Evolutionary conservation across 2,113 vertebrate species (phyloP).

Genomic region (Leucosticte australis): DNA sequence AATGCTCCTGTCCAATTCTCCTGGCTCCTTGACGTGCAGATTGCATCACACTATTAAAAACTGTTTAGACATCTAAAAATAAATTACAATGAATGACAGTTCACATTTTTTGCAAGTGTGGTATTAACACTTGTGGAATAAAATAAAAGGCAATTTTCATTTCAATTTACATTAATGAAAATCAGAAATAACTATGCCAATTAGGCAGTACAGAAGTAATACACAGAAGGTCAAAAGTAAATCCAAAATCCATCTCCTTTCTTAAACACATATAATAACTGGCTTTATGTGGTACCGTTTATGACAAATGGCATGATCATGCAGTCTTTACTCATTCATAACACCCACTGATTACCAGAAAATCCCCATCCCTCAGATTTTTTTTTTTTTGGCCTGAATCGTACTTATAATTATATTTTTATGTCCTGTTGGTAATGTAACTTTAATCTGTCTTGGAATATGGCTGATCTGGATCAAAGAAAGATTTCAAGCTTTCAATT

Average conservation of each 20-base stretch:
- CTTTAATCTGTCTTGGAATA: slow-evolving; percentile 15
- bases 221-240: slow-evolving; percentile 14
- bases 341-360: slow-evolving; percentile 66
- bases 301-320: slow-evolving; percentile 66
- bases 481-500: neutral
- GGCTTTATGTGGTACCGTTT: slow-evolving; percentile 50
- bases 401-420: slow-evolving; percentile 59
- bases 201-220: neutral
- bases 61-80: slow-evolving; percentile 36
- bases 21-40: slow-evolving; percentile 34
- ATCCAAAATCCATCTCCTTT: slow-evolving; percentile 14
- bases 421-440: slow-evolving; percentile 11
- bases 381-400: slow-evolving; percentile 38
- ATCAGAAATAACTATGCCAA: slow-evolving; percentile 14
- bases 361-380: slow-evolving; percentile 59
- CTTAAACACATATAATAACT: slow-evolving; percentile 36
- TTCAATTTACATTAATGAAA: neutral
- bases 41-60: slow-evolving; percentile 44
- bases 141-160: neutral
- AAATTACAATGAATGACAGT: slow-evolving; percentile 35
- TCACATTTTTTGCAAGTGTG: slow-evolving; percentile 8
- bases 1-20: slow-evolving; percentile 26
- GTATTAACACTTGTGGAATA: neutral
- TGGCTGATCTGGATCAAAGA: neutral
- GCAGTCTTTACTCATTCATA: slow-evolving; percentile 67